These are phyloP conservation scores for Limnephilus marmoratus DNA, from an alignment of 2,888 invertebrate species.

Conservation along the genomic window DNA sequence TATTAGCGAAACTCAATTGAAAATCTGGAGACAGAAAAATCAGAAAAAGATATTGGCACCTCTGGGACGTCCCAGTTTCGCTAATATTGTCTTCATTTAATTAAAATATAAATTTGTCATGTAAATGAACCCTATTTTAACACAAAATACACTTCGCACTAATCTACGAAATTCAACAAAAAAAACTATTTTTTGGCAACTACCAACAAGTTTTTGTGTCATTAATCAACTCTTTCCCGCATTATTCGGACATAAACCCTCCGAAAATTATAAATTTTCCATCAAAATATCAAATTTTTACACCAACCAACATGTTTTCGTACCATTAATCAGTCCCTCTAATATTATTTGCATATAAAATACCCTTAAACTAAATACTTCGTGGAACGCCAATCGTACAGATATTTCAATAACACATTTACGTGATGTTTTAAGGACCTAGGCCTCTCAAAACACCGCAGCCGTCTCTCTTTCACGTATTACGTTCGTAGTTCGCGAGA, in stretches of 20 bases:
- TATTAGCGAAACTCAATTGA: too few relatives aligned
- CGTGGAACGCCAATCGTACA: neutral
- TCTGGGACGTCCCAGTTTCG: too few relatives aligned
- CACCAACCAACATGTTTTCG: neutral
- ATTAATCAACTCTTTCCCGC: neutral
- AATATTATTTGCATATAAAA: neutral
- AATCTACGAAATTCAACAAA: neutral
- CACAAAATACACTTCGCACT: neutral
- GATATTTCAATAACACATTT: neutral
- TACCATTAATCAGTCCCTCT: neutral
- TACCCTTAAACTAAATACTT: neutral
- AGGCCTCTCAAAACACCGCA: neutral
- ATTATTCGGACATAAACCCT: neutral
- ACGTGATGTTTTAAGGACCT: neutral
- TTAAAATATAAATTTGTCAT: too few relatives aligned
- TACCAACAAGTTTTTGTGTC: neutral
- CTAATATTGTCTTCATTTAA: too few relatives aligned
- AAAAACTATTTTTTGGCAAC: neutral
- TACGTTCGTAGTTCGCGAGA: neutral
- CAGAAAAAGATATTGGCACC: too few relatives aligned
- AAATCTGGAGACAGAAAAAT: too few relatives aligned
- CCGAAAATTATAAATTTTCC: neutral
- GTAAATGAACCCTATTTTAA: neutral
- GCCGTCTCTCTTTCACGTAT: neutral
- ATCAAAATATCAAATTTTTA: neutral